Evolutionary conservation across 2,113 vertebrate species (phyloP).

Genomic region (Pygoscelis antarcticus): DNA sequence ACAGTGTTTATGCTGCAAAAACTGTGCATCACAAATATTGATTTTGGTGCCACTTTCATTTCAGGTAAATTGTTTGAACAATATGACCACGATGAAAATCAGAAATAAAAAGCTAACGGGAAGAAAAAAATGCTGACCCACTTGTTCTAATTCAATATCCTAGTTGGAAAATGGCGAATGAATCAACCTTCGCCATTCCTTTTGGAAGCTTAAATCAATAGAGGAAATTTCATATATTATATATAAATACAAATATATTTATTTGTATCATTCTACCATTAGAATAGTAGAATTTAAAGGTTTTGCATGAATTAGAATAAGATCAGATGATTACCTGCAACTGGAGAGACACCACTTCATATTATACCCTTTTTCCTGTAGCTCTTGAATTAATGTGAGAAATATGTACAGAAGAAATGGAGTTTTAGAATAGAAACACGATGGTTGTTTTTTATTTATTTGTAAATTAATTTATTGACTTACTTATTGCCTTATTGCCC

Average conservation of each 20-base stretch:
- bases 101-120: constrained; percentile 78
- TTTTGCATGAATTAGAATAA: background rate
- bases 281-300: background rate
- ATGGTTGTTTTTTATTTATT: background rate
- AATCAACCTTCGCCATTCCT: constrained; percentile 72
- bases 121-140: constrained; percentile 83
- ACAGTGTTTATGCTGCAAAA: constrained; percentile 88
- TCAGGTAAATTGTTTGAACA: constrained; percentile 89
- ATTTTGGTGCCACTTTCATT: constrained; percentile 84
- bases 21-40: constrained; percentile 83
- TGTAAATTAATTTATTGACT: background rate
- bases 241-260: constrained; percentile 69
- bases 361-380: background rate
- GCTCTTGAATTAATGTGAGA: background rate
- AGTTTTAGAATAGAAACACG: background rate
- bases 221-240: constrained; percentile 73
- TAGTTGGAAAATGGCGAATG: constrained; percentile 65
- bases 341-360: background rate
- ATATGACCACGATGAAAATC: constrained; percentile 86
- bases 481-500: background rate
- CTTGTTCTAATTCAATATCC: constrained; percentile 68
- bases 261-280: constrained; percentile 4
- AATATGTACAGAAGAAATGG: background rate
- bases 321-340: background rate
- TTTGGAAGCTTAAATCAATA: constrained; percentile 78